Percentiles rank a stretch among this genome's conserved stretches.
phyloP scores from a whole-genome alignment of 1,140 invertebrate species.

The Gonatopus flavifemur region DNA sequence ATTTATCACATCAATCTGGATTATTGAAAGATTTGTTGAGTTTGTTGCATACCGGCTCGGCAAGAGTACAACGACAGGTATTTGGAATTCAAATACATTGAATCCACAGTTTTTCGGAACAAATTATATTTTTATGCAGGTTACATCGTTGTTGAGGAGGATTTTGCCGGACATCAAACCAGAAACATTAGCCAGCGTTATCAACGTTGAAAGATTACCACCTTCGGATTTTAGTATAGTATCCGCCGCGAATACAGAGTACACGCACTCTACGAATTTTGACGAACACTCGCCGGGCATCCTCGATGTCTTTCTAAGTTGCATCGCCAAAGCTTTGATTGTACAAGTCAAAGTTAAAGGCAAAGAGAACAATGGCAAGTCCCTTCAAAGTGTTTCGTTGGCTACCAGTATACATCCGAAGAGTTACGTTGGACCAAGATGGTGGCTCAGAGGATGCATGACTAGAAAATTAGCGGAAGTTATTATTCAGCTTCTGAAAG shows the following conservation, averaged over 20 bases:
- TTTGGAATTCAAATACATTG: constrained; percentile 22
- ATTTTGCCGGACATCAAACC: constrained; percentile 84
- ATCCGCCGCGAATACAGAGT: constrained; percentile 53
- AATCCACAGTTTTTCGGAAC: background rate
- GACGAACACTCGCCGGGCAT: constrained; percentile 69
- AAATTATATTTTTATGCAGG: constrained; percentile 15
- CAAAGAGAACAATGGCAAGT: constrained; percentile 67
- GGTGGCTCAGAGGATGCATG: constrained; percentile 86
- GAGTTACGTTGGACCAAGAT: constrained; percentile 64
- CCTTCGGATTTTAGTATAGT: constrained; percentile 79
- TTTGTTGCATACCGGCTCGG: constrained; percentile 90
- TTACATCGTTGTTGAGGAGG: constrained; percentile 76
- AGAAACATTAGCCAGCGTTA: constrained; percentile 65
- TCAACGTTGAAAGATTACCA: constrained; percentile 70
- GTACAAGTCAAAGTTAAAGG: constrained; percentile 86
- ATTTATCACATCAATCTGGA: constrained; percentile 85
- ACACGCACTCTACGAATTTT: constrained; percentile 61
- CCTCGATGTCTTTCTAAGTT: constrained; percentile 83
- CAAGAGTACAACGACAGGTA: constrained; percentile 88
- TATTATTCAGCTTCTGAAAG: constrained; percentile 84
- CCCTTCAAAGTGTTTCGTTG: constrained; percentile 64
- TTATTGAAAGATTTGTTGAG: constrained; percentile 83
- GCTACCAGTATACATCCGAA: constrained; percentile 63
- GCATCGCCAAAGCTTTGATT: constrained; percentile 83
- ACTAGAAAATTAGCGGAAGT: constrained; percentile 82